A percentile compares a stretch with the other conserved stretches of the same genome.
Evolutionary conservation across 2,888 invertebrate species (phyloP).

Genomic region (Stictocephala bisonia): DNA sequence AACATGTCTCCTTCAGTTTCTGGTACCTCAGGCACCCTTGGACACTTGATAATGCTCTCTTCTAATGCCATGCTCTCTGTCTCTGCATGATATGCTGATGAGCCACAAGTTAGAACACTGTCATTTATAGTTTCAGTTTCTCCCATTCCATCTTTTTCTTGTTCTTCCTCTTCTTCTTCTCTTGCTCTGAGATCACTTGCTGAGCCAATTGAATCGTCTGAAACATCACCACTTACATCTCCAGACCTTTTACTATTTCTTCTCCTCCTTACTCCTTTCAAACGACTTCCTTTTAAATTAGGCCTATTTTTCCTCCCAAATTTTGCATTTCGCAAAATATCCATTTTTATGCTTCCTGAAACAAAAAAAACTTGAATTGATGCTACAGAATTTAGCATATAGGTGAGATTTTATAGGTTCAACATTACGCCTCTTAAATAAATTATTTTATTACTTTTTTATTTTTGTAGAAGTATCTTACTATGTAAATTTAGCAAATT

Average conservation of each 20-base stretch:
- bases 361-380: too few relatives aligned
- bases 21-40: conserved; percentile 60
- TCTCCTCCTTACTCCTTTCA: conserved; percentile 52
- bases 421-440: too few relatives aligned
- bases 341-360: conserved; percentile 55
- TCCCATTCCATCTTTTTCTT: conserved; percentile 65
- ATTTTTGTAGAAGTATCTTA: too few relatives aligned
- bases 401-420: too few relatives aligned
- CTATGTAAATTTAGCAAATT: too few relatives aligned
- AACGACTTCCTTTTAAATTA: conserved; percentile 35
- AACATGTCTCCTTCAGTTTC: conserved; percentile 69
- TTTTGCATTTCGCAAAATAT: conserved; percentile 60
- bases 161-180: conserved; percentile 66
- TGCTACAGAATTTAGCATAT: too few relatives aligned
- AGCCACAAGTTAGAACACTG: conserved; percentile 74
- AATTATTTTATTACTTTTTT: too few relatives aligned
- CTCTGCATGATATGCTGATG: conserved; percentile 78
- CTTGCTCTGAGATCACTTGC: conserved; percentile 75
- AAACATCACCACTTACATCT: conserved; percentile 65
- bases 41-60: conserved; percentile 62
- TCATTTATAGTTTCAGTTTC: conserved; percentile 71
- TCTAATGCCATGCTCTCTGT: conserved; percentile 73
- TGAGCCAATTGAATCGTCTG: conserved; percentile 78
- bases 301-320: conserved; percentile 32
- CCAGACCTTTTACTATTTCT: conserved; percentile 36